Base-by-base conservation (phyloP, 2,113 vertebrate genomes). In the Ciconia boyciana region DNA sequence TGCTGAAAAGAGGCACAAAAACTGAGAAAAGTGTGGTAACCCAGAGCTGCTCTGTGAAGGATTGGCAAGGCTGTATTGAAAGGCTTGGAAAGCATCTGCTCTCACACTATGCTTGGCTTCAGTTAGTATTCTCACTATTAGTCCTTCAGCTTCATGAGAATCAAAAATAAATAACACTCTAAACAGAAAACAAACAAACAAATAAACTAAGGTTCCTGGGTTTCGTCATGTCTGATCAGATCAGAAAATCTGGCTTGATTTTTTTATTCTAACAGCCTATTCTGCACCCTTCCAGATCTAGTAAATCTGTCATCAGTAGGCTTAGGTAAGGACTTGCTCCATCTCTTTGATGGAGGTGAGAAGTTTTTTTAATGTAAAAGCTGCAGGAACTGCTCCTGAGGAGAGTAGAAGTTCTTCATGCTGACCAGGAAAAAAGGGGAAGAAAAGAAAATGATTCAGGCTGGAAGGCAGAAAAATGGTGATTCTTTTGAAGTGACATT, bases 71-170 rank as follows among this genome's bases (percentile, higher is more conserved):
- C 66, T 87, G 58, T 39, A 49, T 5, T 8, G 81, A 87, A 89
- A 93, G 75, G 84, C 93, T 95, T 97, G 97, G 91, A 95, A 94
- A 95, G 87, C 93, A 95, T 94, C 96, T 96, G 89, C 78, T 96
- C 77, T 97, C 91, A 90, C 93, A 88, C 81, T 95, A 94, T 0
- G 20, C 61, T 95, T 97, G 95, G 95, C 95, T 94, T 90, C 93
- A 80, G 66, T 69, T 91, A 95, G 72, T 96, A 62, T 74, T 95
- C 89, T 91, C 75, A 58, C 77, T 95, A 91, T 92, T 92, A 95
- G 86, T 77, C 78, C 81, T 95, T 88, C 74, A 71, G 65, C 48
- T 93, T 95, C 66, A 90, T 48, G 64, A 95, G 78, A 91, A 91
- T 43, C n/a, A 97, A 97, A 95, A 94, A 87, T 54, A 95, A 92